Evolutionary conservation across 2,888 invertebrate genomes (phyloP).

Genomic region (Melolontha melolontha): DNA sequence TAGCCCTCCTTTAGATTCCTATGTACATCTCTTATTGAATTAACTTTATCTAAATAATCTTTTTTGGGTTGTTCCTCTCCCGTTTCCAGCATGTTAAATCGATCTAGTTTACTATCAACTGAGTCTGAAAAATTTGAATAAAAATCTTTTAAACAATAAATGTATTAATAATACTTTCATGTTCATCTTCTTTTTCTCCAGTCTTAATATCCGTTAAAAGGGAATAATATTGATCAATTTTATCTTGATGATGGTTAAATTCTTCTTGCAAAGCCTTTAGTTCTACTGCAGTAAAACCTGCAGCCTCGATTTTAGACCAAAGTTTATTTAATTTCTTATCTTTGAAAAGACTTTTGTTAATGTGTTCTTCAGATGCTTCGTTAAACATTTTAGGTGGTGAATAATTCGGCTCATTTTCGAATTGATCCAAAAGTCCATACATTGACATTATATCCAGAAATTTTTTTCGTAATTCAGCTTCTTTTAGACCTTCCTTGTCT

Average conservation of each 20-base stretch:
- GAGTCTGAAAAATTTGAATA: slow-evolving; percentile 69
- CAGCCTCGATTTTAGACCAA: slow-evolving; percentile 89
- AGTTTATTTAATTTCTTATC: slow-evolving; percentile 91
- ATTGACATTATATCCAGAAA: slow-evolving; percentile 84
- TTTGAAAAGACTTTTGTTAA: slow-evolving; percentile 83
- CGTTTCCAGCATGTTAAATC: slow-evolving; percentile 76
- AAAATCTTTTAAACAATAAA: neutral
- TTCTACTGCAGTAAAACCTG: slow-evolving; percentile 90
- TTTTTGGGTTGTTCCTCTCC: slow-evolving; percentile 71
- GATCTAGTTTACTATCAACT: slow-evolving; percentile 78
- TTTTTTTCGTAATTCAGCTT: slow-evolving; percentile 83
- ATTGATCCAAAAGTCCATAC: slow-evolving; percentile 84
- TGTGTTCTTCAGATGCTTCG: slow-evolving; percentile 70
- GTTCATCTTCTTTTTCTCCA: slow-evolving; percentile 68
- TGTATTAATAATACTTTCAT: slow-evolving; percentile 71
- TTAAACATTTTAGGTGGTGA: slow-evolving; percentile 69
- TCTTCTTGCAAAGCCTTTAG: slow-evolving; percentile 86
- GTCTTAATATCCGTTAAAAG: slow-evolving; percentile 79
- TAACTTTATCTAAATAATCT: slow-evolving; percentile 76
- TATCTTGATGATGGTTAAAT: slow-evolving; percentile 92
- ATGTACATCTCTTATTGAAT: slow-evolving; percentile 80
- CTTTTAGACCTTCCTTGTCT: slow-evolving; percentile 88
- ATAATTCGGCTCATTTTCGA: slow-evolving; percentile 67
- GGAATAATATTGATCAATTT: slow-evolving; percentile 89
- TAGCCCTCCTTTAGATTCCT: slow-evolving; percentile 81